Base-by-base conservation (phyloP, 1,140 invertebrate genomes). In the Anagrus nilaparvatae region DNA sequence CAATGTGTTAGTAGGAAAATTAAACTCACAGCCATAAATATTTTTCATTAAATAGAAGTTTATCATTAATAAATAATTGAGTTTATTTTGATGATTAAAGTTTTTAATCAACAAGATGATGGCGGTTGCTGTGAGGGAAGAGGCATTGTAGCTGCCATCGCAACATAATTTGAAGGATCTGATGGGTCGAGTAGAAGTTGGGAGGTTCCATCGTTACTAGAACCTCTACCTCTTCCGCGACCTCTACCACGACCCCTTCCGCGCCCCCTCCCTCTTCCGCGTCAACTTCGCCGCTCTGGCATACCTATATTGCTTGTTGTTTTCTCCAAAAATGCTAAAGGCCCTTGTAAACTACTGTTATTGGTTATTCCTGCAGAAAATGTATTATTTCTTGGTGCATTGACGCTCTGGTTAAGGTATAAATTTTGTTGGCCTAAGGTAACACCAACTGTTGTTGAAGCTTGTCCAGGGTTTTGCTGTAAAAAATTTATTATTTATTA, bases 301-400 rank as follows among this genome's bases (percentile, higher is more conserved):
- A 81, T 78, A 31, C 79, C 79, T 63, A 82, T 81, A 55, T 78
- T 80, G 59, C 78, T 80, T 52, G 79, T 79, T 43, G 78, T 82
- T 66, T 81, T 80, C 61, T 82, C 79, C 32, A 82, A 63, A 51
- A 72, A 81, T 8, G 79, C 78, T 39, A 81, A 56, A 6, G 79
- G 79, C 23, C 78, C 77, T 45, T 79, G 78, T 17, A 79, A 57
- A 7, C 71, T 56, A 24, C 66, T 71, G 40, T 45, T 61, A 12
- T 62, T 63, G 8, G 63, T 58, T 30, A 53, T 53, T 28, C 53
- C 57, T 7, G 63, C 60, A 8, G 58, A 53, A 27, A 65, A 63
- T 9, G 58, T 57, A 16, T 51, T 43, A 2, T 44, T 40, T 31
- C 58, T 41, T 21, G n/a, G 45, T 19, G 52, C 37, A 31, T 51